Evolutionary conservation across 2,888 invertebrate genomes (phyloP).

Genomic region (Drosophila setosimentum): DNA sequence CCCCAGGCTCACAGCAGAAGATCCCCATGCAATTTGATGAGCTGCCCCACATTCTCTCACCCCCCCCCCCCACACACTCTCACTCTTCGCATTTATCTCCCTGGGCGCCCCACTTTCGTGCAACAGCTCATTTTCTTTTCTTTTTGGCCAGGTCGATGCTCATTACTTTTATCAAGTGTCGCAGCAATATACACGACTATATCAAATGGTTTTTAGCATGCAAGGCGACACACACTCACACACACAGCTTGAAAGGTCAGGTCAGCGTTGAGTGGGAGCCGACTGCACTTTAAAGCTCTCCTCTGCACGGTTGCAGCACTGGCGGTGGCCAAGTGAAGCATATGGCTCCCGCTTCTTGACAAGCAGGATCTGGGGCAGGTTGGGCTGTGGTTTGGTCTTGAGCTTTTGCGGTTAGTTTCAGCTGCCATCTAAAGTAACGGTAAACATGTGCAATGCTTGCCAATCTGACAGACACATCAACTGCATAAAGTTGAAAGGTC

Average conservation of each 20-base stretch:
- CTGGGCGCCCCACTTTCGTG: constrained; percentile 19
- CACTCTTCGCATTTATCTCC: constrained; percentile 14
- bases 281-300: constrained; percentile 46
- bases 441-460: constrained; percentile 50
- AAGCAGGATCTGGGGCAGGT: not conserved
- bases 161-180: constrained; percentile 74
- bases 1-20: constrained; percentile 17
- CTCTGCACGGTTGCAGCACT: constrained; percentile 17
- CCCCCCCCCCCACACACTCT: not conserved
- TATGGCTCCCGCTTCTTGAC: constrained; percentile 7
- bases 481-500: constrained; percentile 22
- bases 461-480: constrained; percentile 44
- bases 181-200: constrained; percentile 49
- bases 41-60: not conserved
- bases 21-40: constrained; percentile 46
- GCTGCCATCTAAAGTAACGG: constrained; percentile 40
- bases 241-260: constrained; percentile 52
- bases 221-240: constrained; percentile 38
- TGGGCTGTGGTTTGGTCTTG: constrained; percentile 4
- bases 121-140: constrained; percentile 19
- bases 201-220: constrained; percentile 66
- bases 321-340: constrained; percentile 20
- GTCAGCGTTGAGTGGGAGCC: constrained; percentile 47
- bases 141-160: constrained; percentile 36
- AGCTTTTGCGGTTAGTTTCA: constrained; percentile 32